These are phyloP conservation scores for Amia ocellicauda DNA, from an alignment of 2,113 vertebrate species.

Conservation along the genomic window DNA sequence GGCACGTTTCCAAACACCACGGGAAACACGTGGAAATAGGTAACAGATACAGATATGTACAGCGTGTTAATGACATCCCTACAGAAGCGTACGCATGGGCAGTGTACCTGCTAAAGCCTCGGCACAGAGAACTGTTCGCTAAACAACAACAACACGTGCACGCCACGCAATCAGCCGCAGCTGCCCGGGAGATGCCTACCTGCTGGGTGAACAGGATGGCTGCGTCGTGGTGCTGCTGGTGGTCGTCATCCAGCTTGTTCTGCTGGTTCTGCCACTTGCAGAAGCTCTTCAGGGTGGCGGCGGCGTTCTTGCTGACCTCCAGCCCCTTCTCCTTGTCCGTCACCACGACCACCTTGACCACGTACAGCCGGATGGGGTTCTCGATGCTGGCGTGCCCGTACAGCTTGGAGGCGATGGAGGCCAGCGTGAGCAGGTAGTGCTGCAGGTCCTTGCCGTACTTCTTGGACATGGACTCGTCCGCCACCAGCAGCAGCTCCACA, in stretches of 20 bases:
- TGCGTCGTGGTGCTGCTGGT: constrained; percentile 87
- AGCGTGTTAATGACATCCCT: too few species aligned
- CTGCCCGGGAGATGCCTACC: constrained; percentile 54
- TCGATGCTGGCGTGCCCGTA: constrained; percentile 96
- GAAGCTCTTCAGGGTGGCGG: constrained; percentile 91
- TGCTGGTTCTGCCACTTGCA: constrained; percentile 98
- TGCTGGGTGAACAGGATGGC: constrained; percentile 97
- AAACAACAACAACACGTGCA: too few species aligned
- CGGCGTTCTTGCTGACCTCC: constrained; percentile 88
- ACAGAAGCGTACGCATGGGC: too few species aligned
- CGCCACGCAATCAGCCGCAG: too few species aligned
- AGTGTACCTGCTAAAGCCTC: too few species aligned
- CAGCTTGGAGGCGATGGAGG: constrained; percentile 87
- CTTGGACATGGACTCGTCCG: constrained; percentile 83
- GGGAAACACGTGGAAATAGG: too few species aligned
- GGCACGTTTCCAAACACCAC: too few species aligned
- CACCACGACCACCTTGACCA: constrained; percentile 82
- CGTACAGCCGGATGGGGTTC: constrained; percentile 89
- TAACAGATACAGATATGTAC: too few species aligned
- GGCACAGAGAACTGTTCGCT: too few species aligned
- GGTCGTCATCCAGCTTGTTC: constrained; percentile 83
- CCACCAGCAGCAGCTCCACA: constrained; percentile 94
- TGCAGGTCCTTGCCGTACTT: constrained; percentile 88
- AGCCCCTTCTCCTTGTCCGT: constrained; percentile 80
- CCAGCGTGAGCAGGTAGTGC: constrained; percentile 91